These are phyloP conservation scores for Drosophila tsacasi DNA, from an alignment of 1,140 invertebrate species.

Conservation along the genomic window DNA sequence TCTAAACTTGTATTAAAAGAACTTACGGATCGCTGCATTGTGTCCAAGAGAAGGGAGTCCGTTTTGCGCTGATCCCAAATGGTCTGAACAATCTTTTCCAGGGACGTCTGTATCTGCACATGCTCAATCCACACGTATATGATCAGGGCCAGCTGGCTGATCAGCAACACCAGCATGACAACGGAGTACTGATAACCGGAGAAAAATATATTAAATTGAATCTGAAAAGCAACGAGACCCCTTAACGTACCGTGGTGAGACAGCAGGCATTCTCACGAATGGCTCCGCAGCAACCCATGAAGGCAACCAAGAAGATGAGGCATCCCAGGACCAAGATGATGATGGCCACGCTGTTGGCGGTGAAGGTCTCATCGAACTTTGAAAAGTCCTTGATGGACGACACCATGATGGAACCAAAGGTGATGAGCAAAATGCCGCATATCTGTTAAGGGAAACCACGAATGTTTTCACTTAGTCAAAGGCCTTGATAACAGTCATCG, in stretches of 20 bases:
- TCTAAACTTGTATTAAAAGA: neutral
- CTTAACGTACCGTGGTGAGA: conserved; percentile 89
- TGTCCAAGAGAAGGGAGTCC: conserved; percentile 54
- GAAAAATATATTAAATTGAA: neutral
- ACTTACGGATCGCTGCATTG: conserved; percentile 69
- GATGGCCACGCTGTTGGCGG: conserved; percentile 87
- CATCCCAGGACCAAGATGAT: conserved; percentile 90
- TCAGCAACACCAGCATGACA: conserved; percentile 88
- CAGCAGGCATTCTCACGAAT: conserved; percentile 93
- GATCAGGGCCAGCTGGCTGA: conserved; percentile 88
- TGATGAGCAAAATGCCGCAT: conserved; percentile 88
- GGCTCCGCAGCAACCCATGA: conserved; percentile 94
- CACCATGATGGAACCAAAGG: conserved; percentile 87
- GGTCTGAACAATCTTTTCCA: conserved; percentile 85
- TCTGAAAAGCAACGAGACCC: neutral
- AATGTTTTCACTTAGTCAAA: conserved; percentile 29
- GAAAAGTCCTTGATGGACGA: conserved; percentile 86
- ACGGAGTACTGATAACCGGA: conserved; percentile 87
- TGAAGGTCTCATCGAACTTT: conserved; percentile 85
- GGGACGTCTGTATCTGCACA: conserved; percentile 84
- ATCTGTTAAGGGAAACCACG: conserved; percentile 85
- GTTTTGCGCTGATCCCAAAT: conserved; percentile 65
- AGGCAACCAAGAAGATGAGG: conserved; percentile 91
- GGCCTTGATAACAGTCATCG: conserved; percentile 12
- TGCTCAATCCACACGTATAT: conserved; percentile 87